phyloP scores from a whole-genome alignment of 2,888 invertebrate genomes.

The Phytoseiulus persimilis region DNA sequence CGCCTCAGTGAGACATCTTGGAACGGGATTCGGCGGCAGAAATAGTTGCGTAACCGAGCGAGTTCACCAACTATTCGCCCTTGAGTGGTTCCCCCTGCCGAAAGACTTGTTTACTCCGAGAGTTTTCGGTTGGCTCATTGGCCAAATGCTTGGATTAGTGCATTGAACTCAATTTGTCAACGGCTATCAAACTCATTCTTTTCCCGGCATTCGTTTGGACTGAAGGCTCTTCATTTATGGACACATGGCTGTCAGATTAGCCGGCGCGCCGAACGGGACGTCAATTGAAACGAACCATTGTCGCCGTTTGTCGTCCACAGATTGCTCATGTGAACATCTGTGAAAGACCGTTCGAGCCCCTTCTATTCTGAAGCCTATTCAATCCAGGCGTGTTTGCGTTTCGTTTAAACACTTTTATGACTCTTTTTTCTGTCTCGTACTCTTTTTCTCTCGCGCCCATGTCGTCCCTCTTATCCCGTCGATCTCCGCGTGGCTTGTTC shows the following conservation, averaged over 20 bases:
- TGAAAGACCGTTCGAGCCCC: neutral
- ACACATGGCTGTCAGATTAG: neutral
- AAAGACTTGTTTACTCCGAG: no score
- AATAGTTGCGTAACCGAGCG: no score
- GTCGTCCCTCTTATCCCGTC: neutral
- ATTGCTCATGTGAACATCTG: neutral
- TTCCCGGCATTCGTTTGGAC: neutral
- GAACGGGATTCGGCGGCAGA: no score
- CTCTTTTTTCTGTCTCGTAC: neutral
- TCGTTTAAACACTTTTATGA: neutral
- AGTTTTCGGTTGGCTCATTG: no score
- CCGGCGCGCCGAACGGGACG: neutral
- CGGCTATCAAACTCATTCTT: neutral
- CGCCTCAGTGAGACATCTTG: no score
- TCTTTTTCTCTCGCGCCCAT: neutral
- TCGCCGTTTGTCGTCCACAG: neutral
- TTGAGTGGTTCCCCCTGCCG: no score
- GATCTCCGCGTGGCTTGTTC: neutral
- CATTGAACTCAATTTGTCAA: neutral
- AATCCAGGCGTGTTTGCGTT: neutral
- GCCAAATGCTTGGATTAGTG: neutral
- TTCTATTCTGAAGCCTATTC: neutral
- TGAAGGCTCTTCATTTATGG: neutral
- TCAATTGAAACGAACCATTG: neutral
- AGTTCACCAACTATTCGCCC: no score